Base-by-base conservation (phyloP, 2,113 vertebrate genomes). In the Psittacara wagleri region DNA sequence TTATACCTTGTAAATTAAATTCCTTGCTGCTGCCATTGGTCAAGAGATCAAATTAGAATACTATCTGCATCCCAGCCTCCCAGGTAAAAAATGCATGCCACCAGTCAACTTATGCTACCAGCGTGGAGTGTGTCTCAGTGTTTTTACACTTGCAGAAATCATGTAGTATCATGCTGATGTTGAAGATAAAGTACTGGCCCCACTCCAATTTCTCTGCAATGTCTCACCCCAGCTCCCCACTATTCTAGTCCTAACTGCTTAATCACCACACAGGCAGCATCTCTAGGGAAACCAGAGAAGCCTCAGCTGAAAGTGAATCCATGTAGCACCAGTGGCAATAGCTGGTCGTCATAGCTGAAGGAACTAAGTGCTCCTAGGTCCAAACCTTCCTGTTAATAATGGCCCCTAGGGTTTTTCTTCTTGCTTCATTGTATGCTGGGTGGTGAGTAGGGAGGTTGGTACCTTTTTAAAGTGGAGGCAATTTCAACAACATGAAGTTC, bases 241-340 rank as follows among this genome's bases (percentile, higher is more conserved):
- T 57, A 10, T 77, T 62, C 15, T 33, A 44, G 31, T 28, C 31
- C 25, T 20, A 25, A 24, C 31, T 37, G 24, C 41, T 73, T 44
- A 52, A 69, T 46, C 55, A 46, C 37, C 69, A 6, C 6, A 7
- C 37, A 63, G 27, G 33, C 51, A 75, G 46, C 2, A 39, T 16
- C 35, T 74, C 61, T 55, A 41, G 31, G 15, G 23, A 78, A 77
- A 43, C 10, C 39, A 52, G 43, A 51, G 35, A 41, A 14, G 39
- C n/a, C 17, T 49, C n/a, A 62, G 61, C 44, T 52, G 55, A 70
- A 74, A 46, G 6, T 0, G 0, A 66, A 39, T 46, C 39, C 13
- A 39, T n/a, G n/a, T 14, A 29, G 51, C 68, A 64, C 7, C 1
- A 1, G 7, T 17, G 1, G 0, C 67, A 46, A 18, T 25, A 78